Evolutionary conservation across 2,113 vertebrate genomes (phyloP).

Genomic region (Cyanoramphus novaezelandiae): DNA sequence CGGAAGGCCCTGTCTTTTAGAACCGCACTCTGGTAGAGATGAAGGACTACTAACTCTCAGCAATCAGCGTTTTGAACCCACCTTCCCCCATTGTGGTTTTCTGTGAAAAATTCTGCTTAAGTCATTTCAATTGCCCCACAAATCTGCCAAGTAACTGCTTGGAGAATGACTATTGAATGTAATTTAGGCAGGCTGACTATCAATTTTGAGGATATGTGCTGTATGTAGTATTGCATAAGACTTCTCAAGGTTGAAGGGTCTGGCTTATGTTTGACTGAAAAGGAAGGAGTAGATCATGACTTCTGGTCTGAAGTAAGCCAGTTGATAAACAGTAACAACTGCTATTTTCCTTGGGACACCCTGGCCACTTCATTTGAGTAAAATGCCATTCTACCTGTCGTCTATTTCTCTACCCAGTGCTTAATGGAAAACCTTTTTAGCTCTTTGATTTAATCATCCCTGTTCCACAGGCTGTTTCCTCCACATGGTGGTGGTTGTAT

Average conservation of each 20-base stretch:
- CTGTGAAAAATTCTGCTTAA: neutral
- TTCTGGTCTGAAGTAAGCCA: neutral
- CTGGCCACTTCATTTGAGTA: neutral
- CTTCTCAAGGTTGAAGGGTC: neutral
- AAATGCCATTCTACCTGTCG: neutral
- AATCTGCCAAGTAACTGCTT: neutral
- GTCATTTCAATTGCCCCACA: neutral
- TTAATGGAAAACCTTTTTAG: neutral
- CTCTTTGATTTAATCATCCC: neutral
- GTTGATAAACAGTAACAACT: neutral
- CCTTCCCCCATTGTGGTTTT: neutral
- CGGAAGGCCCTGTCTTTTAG: neutral
- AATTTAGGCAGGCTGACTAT: neutral
- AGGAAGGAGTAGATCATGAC: neutral
- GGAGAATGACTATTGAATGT: neutral
- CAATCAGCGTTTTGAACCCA: neutral
- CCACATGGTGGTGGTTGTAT: neutral
- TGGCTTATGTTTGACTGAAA: neutral
- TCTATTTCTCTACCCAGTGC: neutral
- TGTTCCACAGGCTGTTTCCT: neutral
- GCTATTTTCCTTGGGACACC: neutral
- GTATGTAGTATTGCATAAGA: accelerated
- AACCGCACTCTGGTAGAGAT: neutral
- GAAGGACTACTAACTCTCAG: too few relatives aligned
- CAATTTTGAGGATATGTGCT: neutral